These are phyloP conservation scores for Solenopsis invicta DNA, from an alignment of 1,140 invertebrate genomes.

Conservation along the genomic window DNA sequence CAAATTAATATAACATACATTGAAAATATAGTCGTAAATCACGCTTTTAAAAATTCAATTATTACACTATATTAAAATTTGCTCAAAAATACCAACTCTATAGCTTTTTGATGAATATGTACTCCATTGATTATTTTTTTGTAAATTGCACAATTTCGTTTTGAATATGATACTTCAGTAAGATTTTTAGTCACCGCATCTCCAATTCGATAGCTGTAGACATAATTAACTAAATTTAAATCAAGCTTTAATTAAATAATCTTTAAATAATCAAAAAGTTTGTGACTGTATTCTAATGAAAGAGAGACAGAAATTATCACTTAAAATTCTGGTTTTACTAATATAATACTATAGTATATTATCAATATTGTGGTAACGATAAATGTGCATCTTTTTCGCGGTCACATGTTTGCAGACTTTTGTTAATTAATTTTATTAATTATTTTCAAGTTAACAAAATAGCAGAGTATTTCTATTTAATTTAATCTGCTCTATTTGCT, in stretches of 20 bases:
- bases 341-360: background rate
- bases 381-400: too few relatives aligned
- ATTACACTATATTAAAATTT: background rate
- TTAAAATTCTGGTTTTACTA: background rate
- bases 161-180: background rate
- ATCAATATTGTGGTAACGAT: too few relatives aligned
- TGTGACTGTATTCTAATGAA: background rate
- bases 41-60: too few relatives aligned
- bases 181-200: background rate
- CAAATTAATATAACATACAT: background rate
- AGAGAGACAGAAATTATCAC: background rate
- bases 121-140: constrained; percentile 19
- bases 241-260: background rate
- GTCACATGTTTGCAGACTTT: too few relatives aligned
- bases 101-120: constrained; percentile 19
- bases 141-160: background rate
- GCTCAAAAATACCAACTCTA: constrained; percentile 31
- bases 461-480: too few relatives aligned
- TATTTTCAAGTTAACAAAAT: too few relatives aligned
- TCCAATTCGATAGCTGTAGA: constrained; percentile 32
- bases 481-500: too few relatives aligned
- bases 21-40: background rate
- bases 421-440: too few relatives aligned
- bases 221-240: background rate
- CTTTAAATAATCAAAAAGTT: constrained; percentile 6